Base-by-base conservation (phyloP, 1,140 invertebrate species). In the Bombus balteatus region DNA sequence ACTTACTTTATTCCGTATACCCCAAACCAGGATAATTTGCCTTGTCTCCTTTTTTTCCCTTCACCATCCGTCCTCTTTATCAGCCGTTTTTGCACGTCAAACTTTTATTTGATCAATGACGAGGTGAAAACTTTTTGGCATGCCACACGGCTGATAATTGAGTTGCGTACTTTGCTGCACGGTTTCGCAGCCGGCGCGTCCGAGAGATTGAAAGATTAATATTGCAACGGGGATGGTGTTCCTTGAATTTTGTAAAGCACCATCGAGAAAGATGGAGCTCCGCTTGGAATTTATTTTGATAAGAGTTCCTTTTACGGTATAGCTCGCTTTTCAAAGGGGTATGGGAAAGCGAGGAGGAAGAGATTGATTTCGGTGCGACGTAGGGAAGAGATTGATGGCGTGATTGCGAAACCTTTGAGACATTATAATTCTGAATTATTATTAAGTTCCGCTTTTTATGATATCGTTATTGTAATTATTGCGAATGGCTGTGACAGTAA, bases 31-130 rank as follows among this genome's bases (percentile, higher is more conserved):
- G 77, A 66, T 66, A 53, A 66, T 81, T 74, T 25, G 1, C 13
- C 10, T 22, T 53, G 47, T 18, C 74, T 18, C 22, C 15, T 13
- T 4, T 25, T 22, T 28, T 10, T n/a, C 6, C 18, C 41, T n/a
- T 57, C 15, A 1, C 9, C 39, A 25, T 72, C 22, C 13, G n/a
- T 57, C 13, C 57, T 53, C 76, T 62, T 83, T 68, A 76, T 76
- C 75, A 68, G n/a, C 28, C 37, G 66, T 85, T 80, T 72, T 65
- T 43, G 53, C 75, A 1, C 57, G 39, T 72, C 71, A 81, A 85
- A 85, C 62, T 81, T 85, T 81, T 34, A 53, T 53, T 81, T 85
- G 83, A 75, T 75, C 78, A 81, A 85, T 81, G 78, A 85, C 83
- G 57, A 39, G 76, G 41, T 43, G 76, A 72, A 85, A 80, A 80